Conservation (phyloP, 1,140 invertebrate genomes). For the Plectus sambesii region DNA sequence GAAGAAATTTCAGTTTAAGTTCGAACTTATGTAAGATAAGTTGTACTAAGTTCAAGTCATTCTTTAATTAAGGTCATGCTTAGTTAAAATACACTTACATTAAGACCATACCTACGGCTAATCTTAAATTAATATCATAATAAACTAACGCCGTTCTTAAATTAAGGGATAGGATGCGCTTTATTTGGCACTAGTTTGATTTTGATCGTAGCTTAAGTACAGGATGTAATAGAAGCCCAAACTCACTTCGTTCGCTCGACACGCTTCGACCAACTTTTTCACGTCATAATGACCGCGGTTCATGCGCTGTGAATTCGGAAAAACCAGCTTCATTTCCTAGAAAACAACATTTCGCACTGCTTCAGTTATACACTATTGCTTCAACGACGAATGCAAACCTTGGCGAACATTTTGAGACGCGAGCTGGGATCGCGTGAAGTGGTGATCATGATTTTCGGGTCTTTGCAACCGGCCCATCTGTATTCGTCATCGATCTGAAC, state of each 20-base stretch:
- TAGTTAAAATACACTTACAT: too few species aligned
- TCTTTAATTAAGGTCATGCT: too few species aligned
- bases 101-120: too few species aligned
- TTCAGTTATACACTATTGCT: background rate
- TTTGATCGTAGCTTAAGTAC: too few species aligned
- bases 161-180: too few species aligned
- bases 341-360: conserved; percentile 16
- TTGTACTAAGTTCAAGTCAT: too few species aligned
- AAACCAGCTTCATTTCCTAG: conserved; percentile 75
- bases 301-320: conserved; percentile 92
- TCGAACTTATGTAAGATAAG: too few species aligned
- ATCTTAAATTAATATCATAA: too few species aligned
- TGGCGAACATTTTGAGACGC: conserved; percentile 89
- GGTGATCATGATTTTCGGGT: conserved; percentile 95
- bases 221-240: too few species aligned
- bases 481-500: conserved; percentile 88
- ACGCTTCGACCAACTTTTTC: conserved; percentile 82
- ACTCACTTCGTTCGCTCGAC: conserved; percentile 74
- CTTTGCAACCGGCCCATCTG: conserved; percentile 89
- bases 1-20: too few species aligned
- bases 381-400: conserved; percentile 51
- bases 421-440: conserved; percentile 92
- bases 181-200: too few species aligned
- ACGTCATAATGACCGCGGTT: conserved; percentile 95
- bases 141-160: too few species aligned